These are phyloP conservation scores for Pelochelys cantorii DNA, from an alignment of 2,797 vertebrate genomes.

Conservation along the genomic window DNA sequence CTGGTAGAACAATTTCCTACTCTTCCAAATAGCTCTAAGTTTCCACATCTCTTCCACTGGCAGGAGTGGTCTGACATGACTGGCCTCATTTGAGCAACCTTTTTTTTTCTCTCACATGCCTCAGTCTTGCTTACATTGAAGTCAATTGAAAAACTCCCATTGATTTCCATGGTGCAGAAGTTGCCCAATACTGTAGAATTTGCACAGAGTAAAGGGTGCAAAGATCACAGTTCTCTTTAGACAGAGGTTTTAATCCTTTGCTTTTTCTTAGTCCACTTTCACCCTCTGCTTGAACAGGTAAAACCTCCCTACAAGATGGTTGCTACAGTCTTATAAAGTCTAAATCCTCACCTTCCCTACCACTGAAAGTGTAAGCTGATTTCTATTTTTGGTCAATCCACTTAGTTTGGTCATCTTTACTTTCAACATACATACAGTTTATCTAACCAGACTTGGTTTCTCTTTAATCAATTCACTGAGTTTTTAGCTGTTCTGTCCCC, in stretches of 20 bases:
- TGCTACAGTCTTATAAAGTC: not conserved
- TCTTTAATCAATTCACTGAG: not conserved
- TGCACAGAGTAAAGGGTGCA: too few relatives aligned
- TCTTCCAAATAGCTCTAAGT: not conserved
- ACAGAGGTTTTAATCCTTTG: not conserved
- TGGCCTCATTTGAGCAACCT: not conserved
- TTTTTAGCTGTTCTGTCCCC: not conserved
- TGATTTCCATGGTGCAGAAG: not conserved
- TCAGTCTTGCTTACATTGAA: not conserved
- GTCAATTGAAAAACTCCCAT: not conserved
- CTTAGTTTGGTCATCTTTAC: slow-evolving; percentile 21
- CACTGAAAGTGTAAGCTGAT: slow-evolving; percentile 45
- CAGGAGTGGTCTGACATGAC: not conserved
- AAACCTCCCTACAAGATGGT: not conserved
- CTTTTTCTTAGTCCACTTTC: not conserved
- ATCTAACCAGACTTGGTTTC: not conserved
- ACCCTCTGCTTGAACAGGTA: not conserved
- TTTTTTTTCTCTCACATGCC: not conserved
- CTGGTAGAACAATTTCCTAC: not conserved
- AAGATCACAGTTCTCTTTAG: not conserved
- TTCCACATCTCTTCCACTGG: not conserved
- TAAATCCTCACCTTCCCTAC: slow-evolving; percentile 41
- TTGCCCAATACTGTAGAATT: not conserved
- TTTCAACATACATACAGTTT: slow-evolving; percentile 6
- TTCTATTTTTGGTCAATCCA: slow-evolving; percentile 68